phyloP scores from a whole-genome alignment of 2,113 vertebrate genomes.

The Pedionomus torquatus region DNA sequence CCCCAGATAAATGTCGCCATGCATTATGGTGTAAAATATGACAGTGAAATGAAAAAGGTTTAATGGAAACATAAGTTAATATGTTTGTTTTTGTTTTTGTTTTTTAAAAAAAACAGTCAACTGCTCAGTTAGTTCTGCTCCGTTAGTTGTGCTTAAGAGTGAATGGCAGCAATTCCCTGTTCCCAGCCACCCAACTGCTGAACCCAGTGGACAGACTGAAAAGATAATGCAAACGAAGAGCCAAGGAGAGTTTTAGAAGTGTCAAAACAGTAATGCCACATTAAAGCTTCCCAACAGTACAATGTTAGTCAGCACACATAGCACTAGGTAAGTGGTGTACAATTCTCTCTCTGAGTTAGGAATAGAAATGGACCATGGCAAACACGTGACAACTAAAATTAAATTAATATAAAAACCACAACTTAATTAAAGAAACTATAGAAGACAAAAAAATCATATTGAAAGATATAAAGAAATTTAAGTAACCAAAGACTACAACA shows the following conservation, averaged over 20 bases:
- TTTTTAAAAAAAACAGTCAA: background rate
- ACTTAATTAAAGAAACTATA: conserved; percentile 41
- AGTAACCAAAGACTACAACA: conserved; percentile 40
- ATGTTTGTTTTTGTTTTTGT: background rate
- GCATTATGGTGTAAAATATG: conserved; percentile 52
- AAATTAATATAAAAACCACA: conserved; percentile 41
- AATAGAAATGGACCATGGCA: conserved; percentile 71
- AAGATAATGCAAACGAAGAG: conserved; percentile 1
- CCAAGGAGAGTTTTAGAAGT: conserved; percentile 17
- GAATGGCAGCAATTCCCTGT: background rate
- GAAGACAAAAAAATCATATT: background rate
- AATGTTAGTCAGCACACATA: conserved; percentile 60
- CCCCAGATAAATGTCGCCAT: conserved; percentile 57
- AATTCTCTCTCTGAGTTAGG: background rate
- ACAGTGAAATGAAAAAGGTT: conserved; percentile 52
- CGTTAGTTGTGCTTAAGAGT: conserved; percentile 1
- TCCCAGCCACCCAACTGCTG: conserved; percentile 17
- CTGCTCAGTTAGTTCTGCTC: background rate
- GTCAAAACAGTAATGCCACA: background rate
- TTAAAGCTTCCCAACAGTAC: background rate
- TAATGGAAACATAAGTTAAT: conserved; percentile 54
- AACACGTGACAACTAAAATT: conserved; percentile 47
- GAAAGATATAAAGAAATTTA: conserved; percentile 31
- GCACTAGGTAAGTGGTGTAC: background rate
- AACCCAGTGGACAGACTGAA: conserved; percentile 31